Evolutionary conservation across 2,113 vertebrate genomes (phyloP), one percentile per base, ranked within the genome.

Genomic region (Cinclus mexicanus): DNA sequence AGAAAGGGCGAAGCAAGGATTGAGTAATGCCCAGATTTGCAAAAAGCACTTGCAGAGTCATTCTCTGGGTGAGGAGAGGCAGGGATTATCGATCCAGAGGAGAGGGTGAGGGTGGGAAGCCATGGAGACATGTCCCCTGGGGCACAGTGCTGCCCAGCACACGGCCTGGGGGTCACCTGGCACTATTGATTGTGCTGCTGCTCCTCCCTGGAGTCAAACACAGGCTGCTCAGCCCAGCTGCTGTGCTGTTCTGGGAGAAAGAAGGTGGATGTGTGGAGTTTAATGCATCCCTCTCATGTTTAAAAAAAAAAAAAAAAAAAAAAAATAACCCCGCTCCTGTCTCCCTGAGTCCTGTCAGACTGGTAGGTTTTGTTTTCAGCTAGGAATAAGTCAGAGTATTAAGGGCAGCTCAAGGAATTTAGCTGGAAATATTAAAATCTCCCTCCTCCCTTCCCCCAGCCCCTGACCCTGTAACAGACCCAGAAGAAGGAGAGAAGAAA

Each of bases 371-470:
- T 68, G 57, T 13, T 90, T 93, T 15, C 50, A 87, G 56, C 52
- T 84, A 29, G 83, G 86, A 90, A 83, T 20, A 70, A 85, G 74
- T 93, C 79, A 70, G 49, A 78, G 74, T 77, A 93, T 83, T 96
- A 90, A 55, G 59, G 52, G 29, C 83, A 57, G 76, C 83, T 94
- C 35, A 89, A 93, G 87, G 93, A 95, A 89, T 90, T 90, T 20
- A 74, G 69, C 67, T 79, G 78, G 72, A 93, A 92, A 91, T 86
- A 61, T 83, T 86, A 52, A 95, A 91, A 94, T 88, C 87, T 74
- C 63, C 63, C 52, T 83, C 77, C 35, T 70, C 42, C 76, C 83
- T 56, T 65, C 75, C 84, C 84, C 87, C 95, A 87, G 77, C 55
- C 63, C 76, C 9, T 60, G 53, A 91, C 91, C 60, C 72, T 71